A percentile compares a stretch with the other conserved stretches of the same genome.
These are phyloP conservation scores for Musca vetustissima DNA, from an alignment of 1,140 invertebrate species.

Conservation along the genomic window DNA sequence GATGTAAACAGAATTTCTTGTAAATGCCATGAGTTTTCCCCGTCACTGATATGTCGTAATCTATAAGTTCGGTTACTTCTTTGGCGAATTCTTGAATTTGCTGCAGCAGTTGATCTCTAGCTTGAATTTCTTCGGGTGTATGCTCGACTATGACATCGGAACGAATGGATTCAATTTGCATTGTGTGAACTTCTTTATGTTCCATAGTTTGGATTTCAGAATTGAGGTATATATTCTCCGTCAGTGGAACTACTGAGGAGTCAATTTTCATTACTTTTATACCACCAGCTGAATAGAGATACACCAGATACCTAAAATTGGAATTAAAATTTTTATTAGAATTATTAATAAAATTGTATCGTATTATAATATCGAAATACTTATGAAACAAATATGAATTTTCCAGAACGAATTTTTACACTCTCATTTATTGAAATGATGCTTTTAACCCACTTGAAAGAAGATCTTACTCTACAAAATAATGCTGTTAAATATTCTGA, in stretches of 20 bases:
- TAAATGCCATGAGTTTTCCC: slow-evolving; percentile 44
- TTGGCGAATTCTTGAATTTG: slow-evolving; percentile 35
- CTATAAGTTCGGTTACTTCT: slow-evolving; percentile 41
- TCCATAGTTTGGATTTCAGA: background rate
- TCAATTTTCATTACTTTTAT: background rate
- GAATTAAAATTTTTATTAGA: background rate
- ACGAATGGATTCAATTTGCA: background rate
- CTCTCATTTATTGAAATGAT: too few species aligned
- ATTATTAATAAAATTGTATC: too few species aligned
- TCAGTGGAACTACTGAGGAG: background rate
- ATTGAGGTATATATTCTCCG: background rate
- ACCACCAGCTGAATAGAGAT: background rate
- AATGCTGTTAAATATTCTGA: too few species aligned
- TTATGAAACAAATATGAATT: too few species aligned
- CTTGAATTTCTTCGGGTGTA: background rate
- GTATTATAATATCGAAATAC: too few species aligned
- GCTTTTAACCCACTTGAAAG: too few species aligned
- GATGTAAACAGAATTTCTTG: slow-evolving; percentile 50
- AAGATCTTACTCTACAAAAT: too few species aligned
- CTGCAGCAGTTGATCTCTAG: background rate
- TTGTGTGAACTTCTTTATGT: background rate
- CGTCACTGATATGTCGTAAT: slow-evolving; percentile 47
- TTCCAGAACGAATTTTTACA: too few species aligned
- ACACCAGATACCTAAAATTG: slow-evolving; percentile 8
- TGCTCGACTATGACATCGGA: background rate